These are phyloP conservation scores for Chironomus tentans DNA, from an alignment of 2,888 invertebrate species.

Conservation along the genomic window DNA sequence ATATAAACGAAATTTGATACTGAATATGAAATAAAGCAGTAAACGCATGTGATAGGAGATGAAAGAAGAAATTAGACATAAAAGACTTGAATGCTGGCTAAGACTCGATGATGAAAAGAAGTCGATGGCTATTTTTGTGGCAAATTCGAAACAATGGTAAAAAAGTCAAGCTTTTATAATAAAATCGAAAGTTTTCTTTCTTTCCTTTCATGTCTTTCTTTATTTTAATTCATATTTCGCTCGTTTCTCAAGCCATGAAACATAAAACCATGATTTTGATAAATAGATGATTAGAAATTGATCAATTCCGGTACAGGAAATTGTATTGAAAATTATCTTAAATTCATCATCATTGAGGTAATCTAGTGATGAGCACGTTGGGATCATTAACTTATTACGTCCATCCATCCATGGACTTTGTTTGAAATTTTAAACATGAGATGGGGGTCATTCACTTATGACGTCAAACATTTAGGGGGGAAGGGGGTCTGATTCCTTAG, in stretches of 20 bases:
- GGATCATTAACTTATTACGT: no score
- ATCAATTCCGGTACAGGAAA: constrained; percentile 9
- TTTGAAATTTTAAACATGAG: no score
- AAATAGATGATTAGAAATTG: constrained; percentile 19
- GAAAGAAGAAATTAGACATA: not conserved
- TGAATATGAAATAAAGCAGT: not conserved
- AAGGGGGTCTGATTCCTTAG: no score
- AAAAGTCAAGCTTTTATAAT: constrained; percentile 14
- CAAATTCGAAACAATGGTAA: not conserved
- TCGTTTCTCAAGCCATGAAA: not conserved
- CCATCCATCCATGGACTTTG: no score
- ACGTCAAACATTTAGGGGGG: no score
- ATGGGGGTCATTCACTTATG: no score
- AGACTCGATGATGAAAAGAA: not conserved
- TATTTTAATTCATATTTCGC: not conserved
- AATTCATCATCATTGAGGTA: not conserved
- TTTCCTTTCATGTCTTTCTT: not conserved
- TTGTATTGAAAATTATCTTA: not conserved
- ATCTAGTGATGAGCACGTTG: not conserved
- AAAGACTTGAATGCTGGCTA: constrained; percentile 21
- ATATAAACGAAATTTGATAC: not conserved
- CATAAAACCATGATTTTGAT: not conserved
- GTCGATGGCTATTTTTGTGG: not conserved
- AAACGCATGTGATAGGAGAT: not conserved
- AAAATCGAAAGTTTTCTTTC: constrained; percentile 26